Conservation (phyloP, 2,113 vertebrate genomes). For the Thomomys bottae region DNA sequence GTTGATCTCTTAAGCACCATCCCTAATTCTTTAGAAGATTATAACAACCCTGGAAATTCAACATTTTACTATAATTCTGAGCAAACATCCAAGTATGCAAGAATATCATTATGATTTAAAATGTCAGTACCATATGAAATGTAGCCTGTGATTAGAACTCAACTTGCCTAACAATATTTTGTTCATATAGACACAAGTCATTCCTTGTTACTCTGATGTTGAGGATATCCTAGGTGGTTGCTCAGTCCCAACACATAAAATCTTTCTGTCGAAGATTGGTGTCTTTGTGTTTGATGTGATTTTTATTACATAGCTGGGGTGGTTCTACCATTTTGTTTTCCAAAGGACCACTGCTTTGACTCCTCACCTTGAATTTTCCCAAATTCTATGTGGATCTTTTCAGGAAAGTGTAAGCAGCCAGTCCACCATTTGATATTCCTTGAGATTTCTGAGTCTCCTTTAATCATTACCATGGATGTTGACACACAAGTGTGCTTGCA, state of each 20-base stretch:
- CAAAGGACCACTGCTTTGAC: background rate
- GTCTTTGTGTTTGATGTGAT: background rate
- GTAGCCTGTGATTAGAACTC: background rate
- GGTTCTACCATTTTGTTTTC: background rate
- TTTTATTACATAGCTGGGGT: background rate
- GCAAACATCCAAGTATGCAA: constrained; percentile 8
- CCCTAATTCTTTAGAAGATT: background rate
- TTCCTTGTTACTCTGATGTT: background rate
- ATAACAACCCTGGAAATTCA: background rate
- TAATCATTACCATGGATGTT: background rate
- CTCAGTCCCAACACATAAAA: background rate
- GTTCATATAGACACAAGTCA: background rate
- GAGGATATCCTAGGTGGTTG: background rate
- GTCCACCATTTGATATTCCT: background rate
- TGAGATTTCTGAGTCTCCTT: background rate
- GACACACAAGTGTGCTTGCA: background rate
- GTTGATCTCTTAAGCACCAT: too few relatives aligned
- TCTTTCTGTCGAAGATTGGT: background rate
- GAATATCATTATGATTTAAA: constrained; percentile 17
- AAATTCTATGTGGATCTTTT: background rate
- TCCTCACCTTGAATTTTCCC: background rate
- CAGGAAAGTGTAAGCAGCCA: background rate
- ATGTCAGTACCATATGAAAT: background rate
- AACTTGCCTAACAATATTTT: background rate
- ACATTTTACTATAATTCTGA: background rate